phyloP scores from a whole-genome alignment of 2,113 vertebrate genomes.

The Ammodytes dubius region DNA sequence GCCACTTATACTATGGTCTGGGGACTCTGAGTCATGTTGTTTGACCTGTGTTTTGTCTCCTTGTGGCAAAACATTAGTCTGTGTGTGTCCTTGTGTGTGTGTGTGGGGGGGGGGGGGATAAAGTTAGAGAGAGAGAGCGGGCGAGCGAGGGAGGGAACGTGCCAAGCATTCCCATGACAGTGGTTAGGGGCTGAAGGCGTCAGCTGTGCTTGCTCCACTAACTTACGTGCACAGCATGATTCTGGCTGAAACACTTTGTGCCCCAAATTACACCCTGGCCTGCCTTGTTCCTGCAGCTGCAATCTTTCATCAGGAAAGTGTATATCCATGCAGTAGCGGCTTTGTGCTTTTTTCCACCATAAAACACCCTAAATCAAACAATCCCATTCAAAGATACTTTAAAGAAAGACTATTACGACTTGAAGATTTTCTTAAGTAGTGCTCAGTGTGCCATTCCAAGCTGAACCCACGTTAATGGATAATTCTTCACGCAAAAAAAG shows the following conservation, averaged over 20 bases:
- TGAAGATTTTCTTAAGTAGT: slow-evolving; percentile 15
- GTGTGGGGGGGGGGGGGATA: neutral
- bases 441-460: slow-evolving; percentile 13
- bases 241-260: slow-evolving; percentile 16
- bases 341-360: slow-evolving; percentile 14
- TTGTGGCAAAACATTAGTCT: slow-evolving; percentile 56
- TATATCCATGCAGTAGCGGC: slow-evolving; percentile 1
- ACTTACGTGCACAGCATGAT: slow-evolving; percentile 43
- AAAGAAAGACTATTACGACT: slow-evolving; percentile 22
- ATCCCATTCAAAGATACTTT: slow-evolving; percentile 14
- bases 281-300: slow-evolving; percentile 18
- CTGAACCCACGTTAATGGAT: slow-evolving; percentile 13
- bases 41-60: slow-evolving; percentile 68
- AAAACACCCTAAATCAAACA: slow-evolving; percentile 6
- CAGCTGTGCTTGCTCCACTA: slow-evolving; percentile 61
- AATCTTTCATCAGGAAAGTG: slow-evolving; percentile 10
- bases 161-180: slow-evolving; percentile 59
- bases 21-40: slow-evolving; percentile 69
- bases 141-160: slow-evolving; percentile 20
- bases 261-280: neutral
- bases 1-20: slow-evolving; percentile 33
- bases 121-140: neutral
- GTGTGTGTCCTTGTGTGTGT: slow-evolving; percentile 13
- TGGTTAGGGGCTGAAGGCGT: slow-evolving; percentile 40
- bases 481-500: slow-evolving; percentile 19